Conservation (phyloP, 2,888 invertebrate genomes). For the Scaptomyza reducta region DNA sequence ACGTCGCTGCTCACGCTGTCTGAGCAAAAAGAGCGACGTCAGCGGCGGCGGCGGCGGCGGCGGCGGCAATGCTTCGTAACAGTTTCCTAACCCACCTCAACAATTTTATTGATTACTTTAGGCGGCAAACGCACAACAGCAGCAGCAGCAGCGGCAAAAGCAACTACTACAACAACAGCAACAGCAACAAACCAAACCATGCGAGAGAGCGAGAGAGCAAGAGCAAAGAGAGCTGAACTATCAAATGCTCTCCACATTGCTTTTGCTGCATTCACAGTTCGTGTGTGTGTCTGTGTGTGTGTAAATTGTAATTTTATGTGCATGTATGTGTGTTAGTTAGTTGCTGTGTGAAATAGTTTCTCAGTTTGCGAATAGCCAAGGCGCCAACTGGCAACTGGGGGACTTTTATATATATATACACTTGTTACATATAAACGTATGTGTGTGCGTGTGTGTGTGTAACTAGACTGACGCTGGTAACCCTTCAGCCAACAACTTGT, state of each 20-base stretch:
- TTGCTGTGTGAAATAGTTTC: constrained; percentile 63
- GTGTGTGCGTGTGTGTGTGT: constrained; percentile 15
- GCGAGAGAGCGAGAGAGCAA: constrained; percentile 54
- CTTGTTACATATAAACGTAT: constrained; percentile 47
- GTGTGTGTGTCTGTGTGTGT: constrained; percentile 30
- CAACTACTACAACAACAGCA: constrained; percentile 26
- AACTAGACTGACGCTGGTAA: constrained; percentile 40
- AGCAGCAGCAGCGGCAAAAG: constrained; percentile 18
- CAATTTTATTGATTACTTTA: constrained; percentile 84
- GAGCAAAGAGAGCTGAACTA: constrained; percentile 53
- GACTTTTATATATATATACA: constrained; percentile 37
- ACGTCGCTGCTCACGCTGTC: constrained; percentile 39
- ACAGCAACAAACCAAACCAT: constrained; percentile 38
- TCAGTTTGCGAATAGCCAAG: constrained; percentile 69
- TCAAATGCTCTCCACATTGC: constrained; percentile 46
- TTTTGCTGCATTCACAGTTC: constrained; percentile 50
- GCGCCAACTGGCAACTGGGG: constrained; percentile 61
- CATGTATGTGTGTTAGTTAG: constrained; percentile 25
- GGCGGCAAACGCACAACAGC: constrained; percentile 69
- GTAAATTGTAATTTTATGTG: constrained; percentile 51
- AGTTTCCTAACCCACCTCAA: constrained; percentile 84
- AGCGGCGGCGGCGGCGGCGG: background rate
- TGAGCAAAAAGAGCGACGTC: constrained; percentile 43
- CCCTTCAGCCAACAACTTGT: constrained; percentile 73
- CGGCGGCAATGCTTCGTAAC: constrained; percentile 74